These are phyloP conservation scores for Epizoanthus stellaris DNA, from an alignment of 92 coral and sea anemone species.

Conservation along the genomic window DNA sequence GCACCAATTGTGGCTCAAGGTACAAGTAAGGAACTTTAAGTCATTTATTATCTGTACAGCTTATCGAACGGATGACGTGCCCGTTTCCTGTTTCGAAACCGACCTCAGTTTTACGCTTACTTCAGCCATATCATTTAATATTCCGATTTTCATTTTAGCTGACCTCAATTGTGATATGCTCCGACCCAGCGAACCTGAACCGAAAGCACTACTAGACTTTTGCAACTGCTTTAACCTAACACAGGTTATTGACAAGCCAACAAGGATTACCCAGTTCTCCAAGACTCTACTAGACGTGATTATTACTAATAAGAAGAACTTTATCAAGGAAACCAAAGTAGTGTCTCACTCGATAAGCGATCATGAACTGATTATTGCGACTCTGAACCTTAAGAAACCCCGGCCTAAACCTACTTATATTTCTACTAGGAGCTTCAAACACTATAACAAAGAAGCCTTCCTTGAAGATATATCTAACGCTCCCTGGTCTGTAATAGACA, in stretches of 20 bases:
- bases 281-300: constrained; percentile 50
- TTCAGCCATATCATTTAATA: constrained; percentile 44
- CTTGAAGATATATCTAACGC: constrained; percentile 42
- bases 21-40: constrained; percentile 43
- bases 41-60: constrained; percentile 49
- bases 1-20: constrained; percentile 46
- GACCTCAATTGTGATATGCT: constrained; percentile 31
- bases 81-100: constrained; percentile 24
- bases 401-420: constrained; percentile 47
- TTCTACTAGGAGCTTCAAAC: constrained; percentile 48
- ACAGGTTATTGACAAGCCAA: constrained; percentile 56
- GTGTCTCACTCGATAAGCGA: constrained; percentile 51
- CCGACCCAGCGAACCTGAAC: constrained; percentile 6
- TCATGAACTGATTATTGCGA: constrained; percentile 46
- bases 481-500: constrained; percentile 50
- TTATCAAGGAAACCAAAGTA: constrained; percentile 40
- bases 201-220: constrained; percentile 31
- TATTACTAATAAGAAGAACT: constrained; percentile 28
- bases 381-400: constrained; percentile 45
- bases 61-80: constrained; percentile 42
- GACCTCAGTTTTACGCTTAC: constrained; percentile 28
- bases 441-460: constrained; percentile 43
- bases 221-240: constrained; percentile 43
- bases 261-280: constrained; percentile 46
- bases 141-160: constrained; percentile 45